A percentile compares a stretch with the other conserved stretches of the same genome.
Conservation (phyloP, 2,113 vertebrate genomes). For the Falcunculus frontatus region DNA sequence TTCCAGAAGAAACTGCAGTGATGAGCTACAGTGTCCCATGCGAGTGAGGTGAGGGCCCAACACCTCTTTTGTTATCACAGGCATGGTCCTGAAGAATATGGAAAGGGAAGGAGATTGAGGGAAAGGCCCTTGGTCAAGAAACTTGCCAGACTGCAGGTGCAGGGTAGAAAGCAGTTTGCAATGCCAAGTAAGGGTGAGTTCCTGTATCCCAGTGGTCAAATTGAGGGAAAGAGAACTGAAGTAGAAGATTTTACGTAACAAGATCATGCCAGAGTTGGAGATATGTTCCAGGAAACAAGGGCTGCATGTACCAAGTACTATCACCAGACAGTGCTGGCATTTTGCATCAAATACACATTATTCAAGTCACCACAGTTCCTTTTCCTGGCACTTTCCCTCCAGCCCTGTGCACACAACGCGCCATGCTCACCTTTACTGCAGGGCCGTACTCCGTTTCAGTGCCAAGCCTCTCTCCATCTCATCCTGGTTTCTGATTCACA, state of each 20-base stretch:
- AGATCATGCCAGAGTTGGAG: not conserved
- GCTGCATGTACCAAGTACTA: not conserved
- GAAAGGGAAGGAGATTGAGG: not conserved
- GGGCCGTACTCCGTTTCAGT: not conserved
- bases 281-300: not conserved
- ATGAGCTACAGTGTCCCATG: not conserved
- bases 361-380: not conserved
- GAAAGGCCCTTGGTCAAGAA: not conserved
- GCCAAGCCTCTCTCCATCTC: not conserved
- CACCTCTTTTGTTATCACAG: not conserved
- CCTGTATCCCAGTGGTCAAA: not conserved
- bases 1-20: constrained; percentile 46
- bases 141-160: not conserved
- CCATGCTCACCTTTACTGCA: not conserved
- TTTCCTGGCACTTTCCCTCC: not conserved
- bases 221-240: not conserved
- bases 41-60: not conserved
- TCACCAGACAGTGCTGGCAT: not conserved
- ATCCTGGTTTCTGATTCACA: not conserved
- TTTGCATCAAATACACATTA: not conserved
- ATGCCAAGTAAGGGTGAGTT: not conserved
- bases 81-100: not conserved
- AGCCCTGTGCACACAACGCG: not conserved
- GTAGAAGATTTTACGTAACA: not conserved
- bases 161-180: not conserved